Percentiles rank a stretch among this genome's conserved stretches.
phyloP scores from a whole-genome alignment of 2,113 vertebrate genomes.

The Perca fluviatilis region DNA sequence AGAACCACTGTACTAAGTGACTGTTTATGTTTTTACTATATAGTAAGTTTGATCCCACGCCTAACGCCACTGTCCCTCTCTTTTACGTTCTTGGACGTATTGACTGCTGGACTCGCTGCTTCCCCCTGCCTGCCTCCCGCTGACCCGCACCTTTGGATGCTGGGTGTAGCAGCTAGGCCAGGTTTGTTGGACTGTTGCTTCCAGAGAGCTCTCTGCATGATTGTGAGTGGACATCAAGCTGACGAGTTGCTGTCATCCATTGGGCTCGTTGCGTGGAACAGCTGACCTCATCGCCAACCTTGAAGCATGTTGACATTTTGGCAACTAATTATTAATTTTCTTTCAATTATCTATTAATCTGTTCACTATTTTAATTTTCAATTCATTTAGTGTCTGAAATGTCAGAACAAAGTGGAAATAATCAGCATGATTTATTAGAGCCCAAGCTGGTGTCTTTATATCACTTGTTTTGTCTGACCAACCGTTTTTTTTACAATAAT shows the following conservation, averaged over 20 bases:
- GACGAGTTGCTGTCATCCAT: background rate
- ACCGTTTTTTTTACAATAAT: too few species aligned
- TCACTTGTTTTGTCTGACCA: background rate
- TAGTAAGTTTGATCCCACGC: conserved; percentile 49
- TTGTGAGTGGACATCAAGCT: conserved; percentile 2
- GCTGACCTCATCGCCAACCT: background rate
- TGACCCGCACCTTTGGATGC: conserved; percentile 77
- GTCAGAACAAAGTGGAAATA: too few species aligned
- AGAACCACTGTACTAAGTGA: too few species aligned
- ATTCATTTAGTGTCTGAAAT: too few species aligned
- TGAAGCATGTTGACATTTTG: conserved; percentile 21
- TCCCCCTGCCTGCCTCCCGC: conserved; percentile 67
- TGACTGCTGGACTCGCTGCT: conserved; percentile 75
- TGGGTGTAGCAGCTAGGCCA: conserved; percentile 85
- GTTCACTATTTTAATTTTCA: background rate
- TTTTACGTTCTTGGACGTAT: conserved; percentile 63
- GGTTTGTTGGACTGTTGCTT: conserved; percentile 82
- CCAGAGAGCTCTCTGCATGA: conserved; percentile 29
- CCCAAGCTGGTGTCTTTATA: too few species aligned
- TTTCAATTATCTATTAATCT: background rate
- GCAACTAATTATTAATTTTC: background rate
- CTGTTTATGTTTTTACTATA: conserved; percentile 6
- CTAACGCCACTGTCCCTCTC: conserved; percentile 83
- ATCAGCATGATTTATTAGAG: too few species aligned
- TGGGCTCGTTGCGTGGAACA: conserved; percentile 5